Evolutionary conservation across 2,113 vertebrate species (phyloP).

Genomic region (Apaloderma vittatum): DNA sequence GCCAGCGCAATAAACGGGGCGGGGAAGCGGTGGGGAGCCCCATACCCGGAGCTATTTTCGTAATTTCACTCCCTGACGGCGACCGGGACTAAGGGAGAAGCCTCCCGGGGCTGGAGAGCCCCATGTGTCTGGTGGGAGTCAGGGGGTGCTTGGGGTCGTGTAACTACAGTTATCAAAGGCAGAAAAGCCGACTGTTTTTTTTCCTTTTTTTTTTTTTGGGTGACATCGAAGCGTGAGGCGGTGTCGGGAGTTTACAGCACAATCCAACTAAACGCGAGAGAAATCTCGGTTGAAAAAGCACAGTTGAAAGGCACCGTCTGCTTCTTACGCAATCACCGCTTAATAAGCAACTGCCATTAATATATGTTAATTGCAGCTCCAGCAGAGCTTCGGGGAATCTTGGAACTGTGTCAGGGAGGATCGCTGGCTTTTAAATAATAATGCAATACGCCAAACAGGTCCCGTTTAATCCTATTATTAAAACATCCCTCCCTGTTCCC

Average conservation of each 20-base stretch:
- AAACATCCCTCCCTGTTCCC: neutral
- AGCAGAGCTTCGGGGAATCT: neutral
- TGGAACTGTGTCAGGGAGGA: neutral
- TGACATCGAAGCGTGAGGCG: neutral
- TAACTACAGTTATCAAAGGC: constrained; percentile 18
- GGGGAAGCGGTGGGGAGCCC: neutral
- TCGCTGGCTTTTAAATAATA: neutral
- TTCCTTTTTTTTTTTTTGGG: neutral
- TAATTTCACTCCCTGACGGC: neutral
- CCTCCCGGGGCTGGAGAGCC: neutral
- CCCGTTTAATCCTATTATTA: neutral
- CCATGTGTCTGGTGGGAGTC: neutral
- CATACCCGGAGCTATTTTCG: neutral
- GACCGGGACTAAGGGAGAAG: neutral
- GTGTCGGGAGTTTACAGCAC: neutral
- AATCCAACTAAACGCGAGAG: neutral
- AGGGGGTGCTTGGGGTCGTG: neutral
- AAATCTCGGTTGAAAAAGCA: neutral
- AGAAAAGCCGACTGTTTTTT: neutral
- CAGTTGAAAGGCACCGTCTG: neutral
- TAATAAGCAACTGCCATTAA: neutral
- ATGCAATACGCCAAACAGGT: neutral
- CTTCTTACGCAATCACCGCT: neutral
- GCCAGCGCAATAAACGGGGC: neutral
- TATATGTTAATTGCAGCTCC: constrained; percentile 2